These are phyloP conservation scores for Cylloceria caligata DNA, from an alignment of 2,888 invertebrate genomes.

Conservation along the genomic window DNA sequence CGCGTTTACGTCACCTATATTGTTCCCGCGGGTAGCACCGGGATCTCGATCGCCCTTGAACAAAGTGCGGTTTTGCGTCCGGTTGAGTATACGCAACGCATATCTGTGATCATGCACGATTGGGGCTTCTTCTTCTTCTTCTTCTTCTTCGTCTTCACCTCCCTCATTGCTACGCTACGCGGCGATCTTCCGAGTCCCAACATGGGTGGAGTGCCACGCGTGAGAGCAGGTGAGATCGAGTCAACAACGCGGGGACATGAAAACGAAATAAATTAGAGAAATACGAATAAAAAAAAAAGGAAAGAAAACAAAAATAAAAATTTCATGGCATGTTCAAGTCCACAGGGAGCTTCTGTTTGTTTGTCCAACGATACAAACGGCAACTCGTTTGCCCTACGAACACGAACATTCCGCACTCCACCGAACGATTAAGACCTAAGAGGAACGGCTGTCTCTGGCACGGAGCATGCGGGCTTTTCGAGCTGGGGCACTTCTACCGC, in stretches of 20 bases:
- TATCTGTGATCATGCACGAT: slow-evolving; percentile 58
- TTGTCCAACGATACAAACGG: slow-evolving; percentile 37
- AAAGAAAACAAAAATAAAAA: slow-evolving; percentile 23
- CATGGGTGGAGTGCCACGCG: slow-evolving; percentile 21
- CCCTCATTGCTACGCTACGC: background rate
- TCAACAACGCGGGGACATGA: background rate
- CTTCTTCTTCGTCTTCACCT: no score
- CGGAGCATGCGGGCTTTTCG: slow-evolving; percentile 40
- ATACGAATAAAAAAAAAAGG: background rate
- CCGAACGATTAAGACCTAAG: slow-evolving; percentile 57
- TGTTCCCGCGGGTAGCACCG: slow-evolving; percentile 72
- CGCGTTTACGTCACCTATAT: slow-evolving; percentile 77
- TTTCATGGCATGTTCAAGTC: slow-evolving; percentile 30
- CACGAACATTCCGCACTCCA: slow-evolving; percentile 56
- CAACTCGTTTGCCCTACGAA: slow-evolving; percentile 57
- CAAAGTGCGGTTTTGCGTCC: slow-evolving; percentile 84
- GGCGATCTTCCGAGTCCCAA: slow-evolving; percentile 39
- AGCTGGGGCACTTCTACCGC: slow-evolving; percentile 49
- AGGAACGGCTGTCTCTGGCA: slow-evolving; percentile 54
- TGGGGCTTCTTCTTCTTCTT: slow-evolving; percentile 69
- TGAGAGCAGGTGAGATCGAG: slow-evolving; percentile 13
- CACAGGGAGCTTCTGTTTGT: slow-evolving; percentile 47
- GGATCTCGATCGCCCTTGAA: slow-evolving; percentile 74
- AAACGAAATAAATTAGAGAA: slow-evolving; percentile 4
- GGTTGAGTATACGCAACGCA: slow-evolving; percentile 70